A percentile compares a stretch with the other conserved stretches of the same genome.
Evolutionary conservation across 2,888 invertebrate genomes (phyloP).

Genomic region (Mimumesa dahlbomi): DNA sequence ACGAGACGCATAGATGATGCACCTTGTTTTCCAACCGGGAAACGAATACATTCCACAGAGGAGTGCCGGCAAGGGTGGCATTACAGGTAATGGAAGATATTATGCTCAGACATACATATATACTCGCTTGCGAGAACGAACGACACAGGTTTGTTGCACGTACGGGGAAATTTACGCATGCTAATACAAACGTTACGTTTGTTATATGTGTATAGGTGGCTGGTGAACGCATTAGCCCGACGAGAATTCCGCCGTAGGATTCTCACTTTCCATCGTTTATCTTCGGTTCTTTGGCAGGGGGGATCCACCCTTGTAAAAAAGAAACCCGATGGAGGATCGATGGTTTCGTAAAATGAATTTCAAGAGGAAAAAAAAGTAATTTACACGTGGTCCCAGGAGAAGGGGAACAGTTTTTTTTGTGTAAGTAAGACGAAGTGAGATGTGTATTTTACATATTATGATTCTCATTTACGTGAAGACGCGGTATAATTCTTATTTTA

Average conservation of each 20-base stretch:
- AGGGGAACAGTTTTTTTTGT: too few species aligned
- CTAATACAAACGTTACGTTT: background rate
- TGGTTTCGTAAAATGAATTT: background rate
- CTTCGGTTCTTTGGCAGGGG: background rate
- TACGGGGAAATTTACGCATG: background rate
- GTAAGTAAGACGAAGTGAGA: too few species aligned
- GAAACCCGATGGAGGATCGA: constrained; percentile 1
- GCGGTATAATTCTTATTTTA: too few species aligned
- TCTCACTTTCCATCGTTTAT: background rate
- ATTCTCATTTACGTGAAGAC: too few species aligned
- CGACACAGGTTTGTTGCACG: constrained; percentile 7
- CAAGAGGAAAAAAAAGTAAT: too few species aligned
- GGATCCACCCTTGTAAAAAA: background rate
- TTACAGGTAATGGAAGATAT: constrained; percentile 31
- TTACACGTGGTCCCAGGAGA: too few species aligned
- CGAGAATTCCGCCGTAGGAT: constrained; percentile 6
- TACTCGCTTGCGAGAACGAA: constrained; percentile 9
- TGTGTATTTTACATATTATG: too few species aligned
- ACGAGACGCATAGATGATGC: background rate
- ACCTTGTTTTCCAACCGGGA: constrained; percentile 1
- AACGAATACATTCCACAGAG: constrained; percentile 5
- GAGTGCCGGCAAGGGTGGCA: constrained; percentile 4
- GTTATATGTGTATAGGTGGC: too few species aligned
- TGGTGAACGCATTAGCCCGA: too few species aligned
- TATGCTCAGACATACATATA: constrained; percentile 13